These are phyloP conservation scores for Phaedon cochleariae DNA, from an alignment of 2,888 invertebrate genomes.

Conservation along the genomic window DNA sequence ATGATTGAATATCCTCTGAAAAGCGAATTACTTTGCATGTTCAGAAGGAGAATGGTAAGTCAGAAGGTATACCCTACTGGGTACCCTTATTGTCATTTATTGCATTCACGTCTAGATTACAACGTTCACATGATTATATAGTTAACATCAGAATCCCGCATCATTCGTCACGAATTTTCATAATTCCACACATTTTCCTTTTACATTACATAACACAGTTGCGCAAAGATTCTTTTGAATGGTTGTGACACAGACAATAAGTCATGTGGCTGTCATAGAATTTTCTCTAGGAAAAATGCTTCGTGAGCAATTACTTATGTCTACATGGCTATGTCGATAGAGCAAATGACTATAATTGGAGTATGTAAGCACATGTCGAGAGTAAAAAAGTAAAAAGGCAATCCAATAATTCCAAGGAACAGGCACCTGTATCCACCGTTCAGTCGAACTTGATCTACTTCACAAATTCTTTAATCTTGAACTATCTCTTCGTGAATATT, in stretches of 20 bases:
- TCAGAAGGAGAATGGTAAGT: too few species aligned
- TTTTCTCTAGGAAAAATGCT: slow-evolving; percentile 47
- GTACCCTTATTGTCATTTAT: not conserved
- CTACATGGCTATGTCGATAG: slow-evolving; percentile 25
- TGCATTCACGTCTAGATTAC: not conserved
- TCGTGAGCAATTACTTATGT: slow-evolving; percentile 32
- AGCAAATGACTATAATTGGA: slow-evolving; percentile 24
- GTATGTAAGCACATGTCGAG: slow-evolving; percentile 15
- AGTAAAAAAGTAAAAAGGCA: slow-evolving; percentile 6
- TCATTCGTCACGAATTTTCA: slow-evolving; percentile 21
- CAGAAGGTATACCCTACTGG: too few species aligned
- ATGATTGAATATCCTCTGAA: too few species aligned
- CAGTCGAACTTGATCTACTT: too few species aligned
- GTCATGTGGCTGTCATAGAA: slow-evolving; percentile 16
- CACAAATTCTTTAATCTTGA: too few species aligned
- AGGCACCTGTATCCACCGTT: too few species aligned
- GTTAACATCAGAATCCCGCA: too few species aligned
- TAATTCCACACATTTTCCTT: slow-evolving; percentile 18
- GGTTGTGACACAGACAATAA: slow-evolving; percentile 8
- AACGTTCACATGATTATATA: too few species aligned
- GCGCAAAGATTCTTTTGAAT: not conserved
- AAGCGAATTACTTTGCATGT: too few species aligned
- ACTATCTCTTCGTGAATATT: too few species aligned
- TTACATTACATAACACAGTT: not conserved
- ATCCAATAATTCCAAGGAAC: too few species aligned